These are phyloP conservation scores for Drosophila atripex DNA, from an alignment of 2,888 invertebrate species.

Conservation along the genomic window DNA sequence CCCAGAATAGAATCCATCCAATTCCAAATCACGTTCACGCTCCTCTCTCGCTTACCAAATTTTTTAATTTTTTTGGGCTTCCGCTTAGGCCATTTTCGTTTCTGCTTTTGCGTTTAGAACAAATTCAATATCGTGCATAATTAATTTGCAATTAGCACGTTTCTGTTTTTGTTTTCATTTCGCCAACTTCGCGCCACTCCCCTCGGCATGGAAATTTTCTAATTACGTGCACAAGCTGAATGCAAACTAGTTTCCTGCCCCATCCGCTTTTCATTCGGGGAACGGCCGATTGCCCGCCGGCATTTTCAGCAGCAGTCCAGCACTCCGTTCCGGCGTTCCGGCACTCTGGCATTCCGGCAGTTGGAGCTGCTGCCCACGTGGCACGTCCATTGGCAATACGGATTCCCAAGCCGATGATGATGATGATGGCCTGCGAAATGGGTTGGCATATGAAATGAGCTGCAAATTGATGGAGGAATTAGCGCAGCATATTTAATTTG, in stretches of 20 bases:
- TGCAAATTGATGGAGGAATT: conserved; percentile 80
- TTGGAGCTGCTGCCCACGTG: conserved; percentile 53
- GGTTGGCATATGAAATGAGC: conserved; percentile 78
- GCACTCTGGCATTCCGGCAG: neutral
- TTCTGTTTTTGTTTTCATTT: conserved; percentile 77
- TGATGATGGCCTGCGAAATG: conserved; percentile 53
- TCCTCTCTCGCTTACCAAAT: conserved; percentile 14
- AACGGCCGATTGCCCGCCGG: conserved; percentile 57
- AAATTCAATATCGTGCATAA: conserved; percentile 84
- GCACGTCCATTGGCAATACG: conserved; percentile 27
- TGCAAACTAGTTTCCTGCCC: conserved; percentile 61
- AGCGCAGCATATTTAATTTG: conserved; percentile 76
- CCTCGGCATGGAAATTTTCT: conserved; percentile 63
- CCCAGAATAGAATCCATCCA: conserved; percentile 3
- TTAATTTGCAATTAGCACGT: conserved; percentile 84
- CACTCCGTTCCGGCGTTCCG: neutral
- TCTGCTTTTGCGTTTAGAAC: conserved; percentile 72
- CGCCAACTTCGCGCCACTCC: conserved; percentile 50
- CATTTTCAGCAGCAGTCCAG: conserved; percentile 47
- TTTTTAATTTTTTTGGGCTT: neutral
- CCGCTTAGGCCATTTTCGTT: conserved; percentile 29
- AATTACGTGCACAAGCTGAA: conserved; percentile 67
- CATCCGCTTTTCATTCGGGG: conserved; percentile 18
- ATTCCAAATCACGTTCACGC: conserved; percentile 73
- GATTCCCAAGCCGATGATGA: conserved; percentile 10